These are phyloP conservation scores for Mustela lutreola DNA, from an alignment of 2,113 vertebrate genomes.

Conservation along the genomic window DNA sequence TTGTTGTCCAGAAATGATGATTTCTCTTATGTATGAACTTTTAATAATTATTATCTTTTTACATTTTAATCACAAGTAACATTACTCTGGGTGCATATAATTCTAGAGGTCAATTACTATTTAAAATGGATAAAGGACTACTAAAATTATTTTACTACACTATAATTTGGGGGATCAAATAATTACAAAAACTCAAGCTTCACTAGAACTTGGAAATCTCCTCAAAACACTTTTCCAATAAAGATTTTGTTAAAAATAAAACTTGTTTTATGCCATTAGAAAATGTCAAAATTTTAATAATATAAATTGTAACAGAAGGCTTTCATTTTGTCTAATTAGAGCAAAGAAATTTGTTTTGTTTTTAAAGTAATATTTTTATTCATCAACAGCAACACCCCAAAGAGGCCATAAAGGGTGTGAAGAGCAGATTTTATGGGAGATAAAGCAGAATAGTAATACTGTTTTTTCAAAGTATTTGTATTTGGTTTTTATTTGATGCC, in stretches of 20 bases:
- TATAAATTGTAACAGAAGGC: constrained; percentile 81
- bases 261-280: constrained; percentile 70
- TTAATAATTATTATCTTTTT: constrained; percentile 51
- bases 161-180: constrained; percentile 64
- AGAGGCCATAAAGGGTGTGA: constrained; percentile 71
- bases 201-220: constrained; percentile 63
- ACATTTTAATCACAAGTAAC: neutral
- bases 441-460: constrained; percentile 21
- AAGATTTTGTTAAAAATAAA: constrained; percentile 76
- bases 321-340: constrained; percentile 78
- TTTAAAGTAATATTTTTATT: constrained; percentile 80
- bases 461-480: neutral
- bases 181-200: constrained; percentile 59
- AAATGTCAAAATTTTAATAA: constrained; percentile 84
- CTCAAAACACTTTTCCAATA: constrained; percentile 61
- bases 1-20: neutral
- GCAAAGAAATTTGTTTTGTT: constrained; percentile 74
- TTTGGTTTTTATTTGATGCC: constrained; percentile 47
- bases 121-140: constrained; percentile 43
- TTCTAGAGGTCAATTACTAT: constrained; percentile 16
- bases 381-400: constrained; percentile 72
- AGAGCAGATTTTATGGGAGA: constrained; percentile 66
- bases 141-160: constrained; percentile 45
- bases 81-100: neutral
- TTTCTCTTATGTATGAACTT: constrained; percentile 21